phyloP scores from a whole-genome alignment of 1,140 invertebrate species.

The Coenobita brevimanus region DNA sequence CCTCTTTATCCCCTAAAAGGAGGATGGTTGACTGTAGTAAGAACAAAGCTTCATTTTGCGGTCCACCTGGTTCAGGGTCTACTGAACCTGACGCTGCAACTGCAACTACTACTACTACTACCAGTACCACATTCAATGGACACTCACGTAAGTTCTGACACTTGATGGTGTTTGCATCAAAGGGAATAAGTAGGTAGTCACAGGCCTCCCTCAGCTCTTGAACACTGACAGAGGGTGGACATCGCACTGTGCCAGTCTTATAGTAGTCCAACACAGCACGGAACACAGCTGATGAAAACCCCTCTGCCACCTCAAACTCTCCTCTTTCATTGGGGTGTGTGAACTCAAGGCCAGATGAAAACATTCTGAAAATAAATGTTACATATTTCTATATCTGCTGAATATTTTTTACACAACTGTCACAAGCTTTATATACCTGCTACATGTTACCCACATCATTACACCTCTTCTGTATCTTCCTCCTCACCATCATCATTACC shows the following conservation, averaged over 20 bases:
- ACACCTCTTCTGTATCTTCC: no score
- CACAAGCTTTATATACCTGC: no score
- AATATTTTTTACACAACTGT: no score
- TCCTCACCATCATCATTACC: no score
- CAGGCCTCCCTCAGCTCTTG: slow-evolving; percentile 98
- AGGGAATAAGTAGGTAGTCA: slow-evolving; percentile 98
- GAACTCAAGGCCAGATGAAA: slow-evolving; percentile 94
- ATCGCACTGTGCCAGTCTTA: slow-evolving; percentile 89
- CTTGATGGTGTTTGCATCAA: slow-evolving; percentile 95
- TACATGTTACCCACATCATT: no score
- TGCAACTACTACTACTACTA: no score
- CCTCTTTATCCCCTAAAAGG: no score
- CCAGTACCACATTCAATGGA: slow-evolving; percentile 17
- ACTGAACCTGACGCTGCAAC: no score
- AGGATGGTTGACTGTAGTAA: no score
- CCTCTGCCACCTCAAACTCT: slow-evolving; percentile 98
- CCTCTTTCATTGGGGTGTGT: slow-evolving; percentile 82
- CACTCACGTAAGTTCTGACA: slow-evolving; percentile 91
- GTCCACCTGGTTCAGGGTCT: no score
- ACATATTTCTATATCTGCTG: no score
- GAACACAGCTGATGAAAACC: slow-evolving; percentile 96
- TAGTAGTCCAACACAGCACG: slow-evolving; percentile 97
- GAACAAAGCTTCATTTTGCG: no score
- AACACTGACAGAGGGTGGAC: slow-evolving; percentile 88
- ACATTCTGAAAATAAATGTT: slow-evolving; percentile 92